These are phyloP conservation scores for Drosophila anceps DNA, from an alignment of 2,888 invertebrate genomes.

Conservation along the genomic window DNA sequence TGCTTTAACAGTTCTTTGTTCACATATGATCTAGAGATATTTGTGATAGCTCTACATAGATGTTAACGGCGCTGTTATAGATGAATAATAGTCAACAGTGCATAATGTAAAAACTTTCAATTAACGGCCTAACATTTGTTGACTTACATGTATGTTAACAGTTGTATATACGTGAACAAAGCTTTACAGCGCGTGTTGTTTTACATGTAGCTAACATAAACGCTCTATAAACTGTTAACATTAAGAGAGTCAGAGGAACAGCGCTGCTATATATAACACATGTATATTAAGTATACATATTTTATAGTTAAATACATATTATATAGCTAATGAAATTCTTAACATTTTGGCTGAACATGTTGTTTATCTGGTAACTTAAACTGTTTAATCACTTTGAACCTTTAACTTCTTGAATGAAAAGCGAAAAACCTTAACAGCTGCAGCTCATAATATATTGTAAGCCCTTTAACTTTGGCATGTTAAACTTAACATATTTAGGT, in stretches of 20 bases:
- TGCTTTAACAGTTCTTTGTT: neutral
- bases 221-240: neutral
- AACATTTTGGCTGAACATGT: neutral
- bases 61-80: neutral
- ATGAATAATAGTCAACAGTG: neutral
- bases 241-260: conserved; percentile 8
- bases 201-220: neutral
- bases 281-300: no score
- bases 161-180: neutral
- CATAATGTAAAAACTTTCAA: neutral
- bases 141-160: neutral
- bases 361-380: neutral
- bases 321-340: neutral
- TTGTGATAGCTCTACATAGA: neutral
- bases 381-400: neutral
- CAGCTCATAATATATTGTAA: neutral
- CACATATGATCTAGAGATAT: neutral
- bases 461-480: neutral
- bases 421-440: neutral
- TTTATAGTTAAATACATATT: neutral
- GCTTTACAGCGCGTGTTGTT: neutral
- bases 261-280: no score
- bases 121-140: neutral
- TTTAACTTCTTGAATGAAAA: neutral
- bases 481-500: neutral